These are phyloP conservation scores for Rhyacichthys aspro DNA, from an alignment of 2,797 vertebrate species.

Conservation along the genomic window DNA sequence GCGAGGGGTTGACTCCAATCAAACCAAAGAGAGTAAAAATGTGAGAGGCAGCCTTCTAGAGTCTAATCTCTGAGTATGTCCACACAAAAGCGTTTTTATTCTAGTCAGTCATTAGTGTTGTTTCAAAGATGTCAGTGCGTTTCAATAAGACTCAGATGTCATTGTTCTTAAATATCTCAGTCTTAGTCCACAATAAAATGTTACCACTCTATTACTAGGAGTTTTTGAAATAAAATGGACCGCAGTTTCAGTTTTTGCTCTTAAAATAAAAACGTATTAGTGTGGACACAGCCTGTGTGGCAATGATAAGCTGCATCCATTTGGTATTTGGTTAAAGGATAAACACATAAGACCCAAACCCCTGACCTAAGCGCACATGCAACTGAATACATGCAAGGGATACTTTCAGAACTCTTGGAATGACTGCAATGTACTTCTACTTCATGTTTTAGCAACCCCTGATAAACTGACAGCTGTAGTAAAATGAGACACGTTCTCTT, in stretches of 20 bases:
- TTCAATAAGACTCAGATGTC: neutral
- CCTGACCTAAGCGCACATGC: constrained; percentile 73
- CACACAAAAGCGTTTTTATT: neutral
- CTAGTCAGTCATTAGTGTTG: constrained; percentile 12
- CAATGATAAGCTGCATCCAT: constrained; percentile 82
- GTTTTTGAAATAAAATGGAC: too few relatives aligned
- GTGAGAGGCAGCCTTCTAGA: neutral
- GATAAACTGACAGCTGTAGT: constrained; percentile 93
- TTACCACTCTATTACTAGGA: too few relatives aligned
- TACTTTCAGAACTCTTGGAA: constrained; percentile 85
- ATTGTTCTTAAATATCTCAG: neutral
- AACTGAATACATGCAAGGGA: constrained; percentile 82
- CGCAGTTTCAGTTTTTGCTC: too few relatives aligned
- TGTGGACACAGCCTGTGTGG: constrained; percentile 11
- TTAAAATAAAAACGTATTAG: neutral
- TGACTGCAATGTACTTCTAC: constrained; percentile 82
- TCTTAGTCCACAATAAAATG: neutral
- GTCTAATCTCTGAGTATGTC: neutral
- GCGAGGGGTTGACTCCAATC: constrained; percentile 11
- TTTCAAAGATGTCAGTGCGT: neutral
- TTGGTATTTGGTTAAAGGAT: constrained; percentile 59
- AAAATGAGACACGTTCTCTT: constrained; percentile 92
- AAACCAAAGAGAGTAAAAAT: neutral
- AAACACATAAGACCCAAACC: constrained; percentile 43
- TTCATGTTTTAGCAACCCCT: constrained; percentile 82